Percentiles rank a stretch among this genome's conserved stretches.
Conservation (phyloP, 2,888 invertebrate genomes). For the Lasioglossum zephyrum region DNA sequence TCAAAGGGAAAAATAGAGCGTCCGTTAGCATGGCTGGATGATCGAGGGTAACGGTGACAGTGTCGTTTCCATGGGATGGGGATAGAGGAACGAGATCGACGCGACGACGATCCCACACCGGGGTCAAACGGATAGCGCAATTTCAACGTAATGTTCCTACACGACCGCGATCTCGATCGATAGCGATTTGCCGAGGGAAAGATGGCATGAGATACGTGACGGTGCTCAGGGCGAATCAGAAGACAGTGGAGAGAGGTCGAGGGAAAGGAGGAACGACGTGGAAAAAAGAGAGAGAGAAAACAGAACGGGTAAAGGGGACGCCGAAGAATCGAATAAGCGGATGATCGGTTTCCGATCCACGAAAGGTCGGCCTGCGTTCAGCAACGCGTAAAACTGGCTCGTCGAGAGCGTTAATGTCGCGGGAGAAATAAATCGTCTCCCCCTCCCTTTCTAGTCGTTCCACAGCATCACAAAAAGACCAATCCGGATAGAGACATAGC, state of each 20-base stretch:
- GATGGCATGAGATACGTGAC: conserved; percentile 70
- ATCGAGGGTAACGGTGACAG: conserved; percentile 21
- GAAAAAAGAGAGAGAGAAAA: conserved; percentile 25
- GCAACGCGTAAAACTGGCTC: conserved; percentile 52
- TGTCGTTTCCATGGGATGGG: conserved; percentile 28
- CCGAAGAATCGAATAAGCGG: conserved; percentile 51
- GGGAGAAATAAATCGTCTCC: conserved; percentile 61
- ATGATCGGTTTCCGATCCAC: conserved; percentile 55
- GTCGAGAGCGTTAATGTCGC: conserved; percentile 62
- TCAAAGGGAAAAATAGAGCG: conserved; percentile 57
- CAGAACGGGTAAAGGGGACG: conserved; percentile 49
- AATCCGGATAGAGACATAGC: conserved; percentile 50
- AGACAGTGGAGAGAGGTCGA: conserved; percentile 9
- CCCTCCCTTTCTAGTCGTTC: conserved; percentile 12
- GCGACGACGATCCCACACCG: conserved; percentile 63
- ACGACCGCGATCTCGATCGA: conserved; percentile 73
- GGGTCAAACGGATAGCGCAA: conserved; percentile 73
- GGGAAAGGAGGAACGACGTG: conserved; percentile 31
- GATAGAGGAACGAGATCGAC: conserved; percentile 60
- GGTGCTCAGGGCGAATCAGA: conserved; percentile 56
- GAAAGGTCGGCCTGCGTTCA: conserved; percentile 56
- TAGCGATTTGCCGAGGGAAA: conserved; percentile 67
- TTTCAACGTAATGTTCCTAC: conserved; percentile 68
- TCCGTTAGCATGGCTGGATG: background rate
- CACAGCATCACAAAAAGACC: conserved; percentile 50